Percentiles rank a stretch among this genome's conserved stretches.
phyloP scores from a whole-genome alignment of 2,888 invertebrate genomes.

The Prosapia bicincta region DNA sequence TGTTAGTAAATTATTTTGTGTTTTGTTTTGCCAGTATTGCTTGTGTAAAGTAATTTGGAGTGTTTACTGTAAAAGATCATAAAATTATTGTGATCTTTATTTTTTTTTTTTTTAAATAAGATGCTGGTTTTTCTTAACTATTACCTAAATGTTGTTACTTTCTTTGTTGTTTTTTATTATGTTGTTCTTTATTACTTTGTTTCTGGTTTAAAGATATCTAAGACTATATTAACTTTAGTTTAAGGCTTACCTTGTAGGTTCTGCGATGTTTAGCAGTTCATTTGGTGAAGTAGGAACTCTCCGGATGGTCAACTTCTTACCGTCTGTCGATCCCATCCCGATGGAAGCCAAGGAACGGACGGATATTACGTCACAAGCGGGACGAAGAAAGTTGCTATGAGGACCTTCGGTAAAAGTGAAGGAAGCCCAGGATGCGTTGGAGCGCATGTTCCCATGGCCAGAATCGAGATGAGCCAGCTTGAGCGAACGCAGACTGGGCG shows the following conservation, averaged over 20 bases:
- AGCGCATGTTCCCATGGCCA: conserved; percentile 12
- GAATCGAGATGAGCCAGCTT: conserved; percentile 14
- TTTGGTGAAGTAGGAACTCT: conserved; percentile 81
- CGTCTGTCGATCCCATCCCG: conserved; percentile 86
- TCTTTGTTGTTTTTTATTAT: too few relatives aligned
- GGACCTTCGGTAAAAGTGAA: conserved; percentile 18
- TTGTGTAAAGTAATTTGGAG: too few relatives aligned
- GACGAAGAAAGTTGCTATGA: conserved; percentile 32
- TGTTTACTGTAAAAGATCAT: too few relatives aligned
- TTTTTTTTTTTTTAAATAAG: too few relatives aligned
- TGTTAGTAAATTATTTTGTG: too few relatives aligned
- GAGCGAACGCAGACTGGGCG: conserved; percentile 34
- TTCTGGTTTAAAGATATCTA: too few relatives aligned
- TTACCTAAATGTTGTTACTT: too few relatives aligned
- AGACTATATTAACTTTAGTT: too few relatives aligned
- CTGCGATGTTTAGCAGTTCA: conserved; percentile 80
- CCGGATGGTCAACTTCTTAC: conserved; percentile 77
- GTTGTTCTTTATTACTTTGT: too few relatives aligned
- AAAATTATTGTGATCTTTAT: too few relatives aligned
- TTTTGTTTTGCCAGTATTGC: too few relatives aligned
- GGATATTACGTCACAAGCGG: conserved; percentile 64
- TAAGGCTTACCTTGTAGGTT: conserved; percentile 59
- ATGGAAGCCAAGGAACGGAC: conserved; percentile 78
- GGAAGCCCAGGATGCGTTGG: conserved; percentile 27
- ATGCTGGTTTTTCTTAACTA: too few relatives aligned